These are phyloP conservation scores for Chondrosia reniformis DNA, from an alignment of 37 sponge, comb jelly and placozoan species.

Conservation along the genomic window DNA sequence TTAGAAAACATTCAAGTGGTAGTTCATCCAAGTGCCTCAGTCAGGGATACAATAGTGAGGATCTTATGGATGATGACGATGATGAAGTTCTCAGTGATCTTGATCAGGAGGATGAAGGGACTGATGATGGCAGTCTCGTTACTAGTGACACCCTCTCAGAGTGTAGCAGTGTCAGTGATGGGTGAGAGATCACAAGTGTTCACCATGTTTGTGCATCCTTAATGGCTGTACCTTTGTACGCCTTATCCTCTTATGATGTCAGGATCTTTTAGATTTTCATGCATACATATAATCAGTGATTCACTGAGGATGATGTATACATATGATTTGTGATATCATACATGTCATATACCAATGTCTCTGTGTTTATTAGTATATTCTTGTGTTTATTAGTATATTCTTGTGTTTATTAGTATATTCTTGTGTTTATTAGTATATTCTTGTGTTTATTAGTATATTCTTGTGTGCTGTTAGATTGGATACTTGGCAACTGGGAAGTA, in stretches of 20 bases:
- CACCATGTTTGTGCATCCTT: no score
- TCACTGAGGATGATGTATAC: background rate
- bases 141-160: background rate
- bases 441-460: no score
- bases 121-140: background rate
- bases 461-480: no score
- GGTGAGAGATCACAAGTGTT: no score
- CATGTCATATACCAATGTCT: no score
- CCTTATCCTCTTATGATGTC: background rate
- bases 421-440: background rate
- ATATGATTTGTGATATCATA: background rate
- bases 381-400: background rate
- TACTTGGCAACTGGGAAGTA: no score
- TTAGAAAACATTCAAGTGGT: no score
- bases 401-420: background rate
- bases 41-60: background rate
- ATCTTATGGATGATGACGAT: background rate
- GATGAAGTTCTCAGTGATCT: conserved; percentile 17
- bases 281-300: background rate
- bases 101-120: background rate
- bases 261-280: background rate
- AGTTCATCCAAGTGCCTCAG: no score
- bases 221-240: no score
- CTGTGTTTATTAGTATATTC: background rate
- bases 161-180: background rate